phyloP scores from a whole-genome alignment of 2,113 vertebrate genomes.

The Ammodytes marinus region DNA sequence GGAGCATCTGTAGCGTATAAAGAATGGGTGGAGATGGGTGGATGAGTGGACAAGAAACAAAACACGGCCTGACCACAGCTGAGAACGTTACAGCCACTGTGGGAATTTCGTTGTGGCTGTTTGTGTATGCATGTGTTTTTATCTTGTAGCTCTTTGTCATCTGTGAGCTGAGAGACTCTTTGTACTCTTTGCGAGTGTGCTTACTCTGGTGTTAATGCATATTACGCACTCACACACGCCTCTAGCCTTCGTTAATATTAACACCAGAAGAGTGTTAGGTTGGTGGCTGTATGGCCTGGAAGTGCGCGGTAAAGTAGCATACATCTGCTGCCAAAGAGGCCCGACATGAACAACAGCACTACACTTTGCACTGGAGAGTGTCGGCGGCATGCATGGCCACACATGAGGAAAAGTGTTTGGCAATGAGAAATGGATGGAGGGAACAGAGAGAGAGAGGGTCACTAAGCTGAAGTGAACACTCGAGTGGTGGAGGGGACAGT shows the following conservation, averaged over 20 bases:
- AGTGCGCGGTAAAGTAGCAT: slow-evolving; percentile 60
- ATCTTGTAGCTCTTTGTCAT: slow-evolving; percentile 27
- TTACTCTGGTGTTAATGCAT: slow-evolving; percentile 57
- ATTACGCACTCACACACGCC: slow-evolving; percentile 43
- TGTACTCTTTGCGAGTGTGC: slow-evolving; percentile 39
- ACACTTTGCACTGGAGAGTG: slow-evolving; percentile 68
- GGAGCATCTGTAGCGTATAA: slow-evolving; percentile 80
- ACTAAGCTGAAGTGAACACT: slow-evolving; percentile 77
- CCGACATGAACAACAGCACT: slow-evolving; percentile 56
- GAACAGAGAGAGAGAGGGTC: slow-evolving; percentile 59
- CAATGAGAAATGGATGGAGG: slow-evolving; percentile 55
- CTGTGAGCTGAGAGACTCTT: slow-evolving; percentile 22
- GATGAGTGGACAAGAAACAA: slow-evolving; percentile 69
- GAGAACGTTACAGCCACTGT: slow-evolving; percentile 35
- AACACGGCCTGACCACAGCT: slow-evolving; percentile 49
- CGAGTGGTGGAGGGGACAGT: slow-evolving; percentile 59
- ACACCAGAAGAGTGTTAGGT: slow-evolving; percentile 53
- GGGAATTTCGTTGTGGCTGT: slow-evolving; percentile 33
- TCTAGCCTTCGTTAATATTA: slow-evolving; percentile 69
- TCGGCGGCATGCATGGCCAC: slow-evolving; percentile 62
- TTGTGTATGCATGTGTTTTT: slow-evolving; percentile 21
- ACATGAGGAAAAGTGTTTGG: slow-evolving; percentile 63
- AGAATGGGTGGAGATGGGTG: slow-evolving; percentile 60
- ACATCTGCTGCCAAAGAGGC: slow-evolving; percentile 58
- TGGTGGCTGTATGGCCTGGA: slow-evolving; percentile 48